Percentiles rank a stretch among this genome's conserved stretches.
phyloP scores from a whole-genome alignment of 2,113 vertebrate species.

The Corvus moneduloides region DNA sequence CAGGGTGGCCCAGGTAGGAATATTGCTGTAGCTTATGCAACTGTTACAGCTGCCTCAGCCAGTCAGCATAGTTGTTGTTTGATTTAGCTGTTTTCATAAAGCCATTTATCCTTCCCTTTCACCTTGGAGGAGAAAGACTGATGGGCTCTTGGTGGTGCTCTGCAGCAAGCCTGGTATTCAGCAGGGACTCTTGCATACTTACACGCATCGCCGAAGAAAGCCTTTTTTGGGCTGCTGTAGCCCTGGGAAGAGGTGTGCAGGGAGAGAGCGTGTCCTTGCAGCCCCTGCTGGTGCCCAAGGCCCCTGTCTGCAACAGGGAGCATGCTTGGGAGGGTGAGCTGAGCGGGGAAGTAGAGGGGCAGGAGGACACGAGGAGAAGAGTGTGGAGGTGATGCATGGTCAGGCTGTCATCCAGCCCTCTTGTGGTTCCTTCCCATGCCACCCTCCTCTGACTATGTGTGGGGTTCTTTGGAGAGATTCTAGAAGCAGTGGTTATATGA shows the following conservation, averaged over 20 bases:
- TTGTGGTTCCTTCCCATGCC: neutral
- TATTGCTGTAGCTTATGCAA: neutral
- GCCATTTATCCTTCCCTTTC: constrained; percentile 16
- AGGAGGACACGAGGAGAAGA: neutral
- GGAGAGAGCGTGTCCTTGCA: neutral
- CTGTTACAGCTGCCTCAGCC: neutral
- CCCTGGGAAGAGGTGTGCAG: neutral
- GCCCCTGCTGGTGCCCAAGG: neutral
- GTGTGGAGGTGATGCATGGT: neutral
- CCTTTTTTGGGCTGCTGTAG: neutral
- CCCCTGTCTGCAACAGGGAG: neutral
- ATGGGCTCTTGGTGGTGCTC: neutral
- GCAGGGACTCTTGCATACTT: neutral
- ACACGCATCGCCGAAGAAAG: rapidly evolving
- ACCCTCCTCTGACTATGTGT: rapidly evolving
- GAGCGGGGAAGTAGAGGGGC: neutral
- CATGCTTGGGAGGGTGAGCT: rapidly evolving
- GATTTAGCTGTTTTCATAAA: constrained; percentile 11
- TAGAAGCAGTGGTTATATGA: rapidly evolving
- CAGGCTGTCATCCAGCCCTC: neutral
- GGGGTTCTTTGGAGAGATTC: neutral
- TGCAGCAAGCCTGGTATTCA: neutral
- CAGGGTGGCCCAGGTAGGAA: neutral
- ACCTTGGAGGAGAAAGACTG: neutral
- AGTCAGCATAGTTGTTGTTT: neutral